Conservation (phyloP, 2,797 vertebrate species). For the Rhinophrynus dorsalis region DNA sequence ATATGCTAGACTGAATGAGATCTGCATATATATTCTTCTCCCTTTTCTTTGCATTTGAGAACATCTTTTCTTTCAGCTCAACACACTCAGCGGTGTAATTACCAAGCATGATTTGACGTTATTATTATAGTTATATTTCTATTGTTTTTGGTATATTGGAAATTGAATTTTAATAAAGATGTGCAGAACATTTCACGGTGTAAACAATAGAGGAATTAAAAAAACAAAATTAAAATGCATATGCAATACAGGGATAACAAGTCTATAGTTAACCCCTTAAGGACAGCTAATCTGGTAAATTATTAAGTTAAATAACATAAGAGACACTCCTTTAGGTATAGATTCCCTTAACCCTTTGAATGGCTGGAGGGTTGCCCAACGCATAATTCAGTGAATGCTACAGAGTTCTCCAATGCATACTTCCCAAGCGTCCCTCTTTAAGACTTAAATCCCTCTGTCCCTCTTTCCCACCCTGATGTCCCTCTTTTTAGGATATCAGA, state of each 20-base stretch:
- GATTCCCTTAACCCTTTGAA: no score
- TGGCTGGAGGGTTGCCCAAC: no score
- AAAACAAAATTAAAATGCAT: background rate
- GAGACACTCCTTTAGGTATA: no score
- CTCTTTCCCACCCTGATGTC: no score
- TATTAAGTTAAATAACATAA: no score
- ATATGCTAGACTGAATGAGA: slow-evolving; percentile 64
- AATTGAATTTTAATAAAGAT: slow-evolving; percentile 44
- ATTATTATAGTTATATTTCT: slow-evolving; percentile 38
- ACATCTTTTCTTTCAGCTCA: slow-evolving; percentile 41
- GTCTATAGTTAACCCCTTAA: no score
- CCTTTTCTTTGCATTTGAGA: slow-evolving; percentile 38
- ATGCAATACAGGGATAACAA: slow-evolving; percentile 11
- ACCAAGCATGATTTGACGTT: slow-evolving; percentile 38
- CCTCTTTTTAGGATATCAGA: no score
- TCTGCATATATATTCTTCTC: slow-evolving; percentile 45
- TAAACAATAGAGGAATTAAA: slow-evolving; percentile 3
- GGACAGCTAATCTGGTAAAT: no score
- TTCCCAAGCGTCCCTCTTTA: no score
- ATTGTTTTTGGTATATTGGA: slow-evolving; percentile 26
- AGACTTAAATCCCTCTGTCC: no score
- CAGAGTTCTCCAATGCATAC: no score
- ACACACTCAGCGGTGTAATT: slow-evolving; percentile 28
- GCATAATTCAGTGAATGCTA: no score
- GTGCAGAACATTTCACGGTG: slow-evolving; percentile 12